A percentile compares a stretch with the other conserved stretches of the same genome.
These are phyloP conservation scores for Phataginus tricuspis DNA, from an alignment of 2,797 vertebrate species.

Conservation along the genomic window DNA sequence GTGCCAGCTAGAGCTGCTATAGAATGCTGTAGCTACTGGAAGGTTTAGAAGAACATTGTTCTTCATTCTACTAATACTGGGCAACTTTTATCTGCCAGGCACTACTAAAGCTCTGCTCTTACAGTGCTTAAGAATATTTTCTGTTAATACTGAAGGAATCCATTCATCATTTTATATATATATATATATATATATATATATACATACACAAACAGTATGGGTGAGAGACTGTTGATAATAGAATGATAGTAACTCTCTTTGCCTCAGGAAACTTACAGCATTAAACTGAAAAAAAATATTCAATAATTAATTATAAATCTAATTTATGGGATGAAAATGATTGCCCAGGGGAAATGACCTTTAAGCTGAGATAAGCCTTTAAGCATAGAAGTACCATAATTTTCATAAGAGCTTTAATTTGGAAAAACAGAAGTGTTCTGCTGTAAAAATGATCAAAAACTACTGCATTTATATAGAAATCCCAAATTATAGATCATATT, in stretches of 20 bases:
- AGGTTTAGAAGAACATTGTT: neutral
- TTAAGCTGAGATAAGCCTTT: neutral
- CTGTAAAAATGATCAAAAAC: neutral
- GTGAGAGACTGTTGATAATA: neutral
- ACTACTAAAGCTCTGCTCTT: neutral
- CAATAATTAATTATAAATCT: constrained; percentile 6
- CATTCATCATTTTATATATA: neutral
- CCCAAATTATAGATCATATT: neutral
- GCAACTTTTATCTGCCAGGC: neutral
- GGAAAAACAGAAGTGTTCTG: neutral
- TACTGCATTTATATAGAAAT: neutral
- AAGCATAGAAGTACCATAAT: neutral
- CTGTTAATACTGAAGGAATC: neutral
- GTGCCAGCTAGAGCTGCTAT: no score
- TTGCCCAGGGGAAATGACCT: neutral
- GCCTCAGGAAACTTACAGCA: neutral
- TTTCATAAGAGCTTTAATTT: constrained; percentile 27
- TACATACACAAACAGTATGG: neutral
- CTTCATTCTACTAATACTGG: neutral
- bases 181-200: no score
- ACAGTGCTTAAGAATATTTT: neutral
- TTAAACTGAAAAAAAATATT: neutral
- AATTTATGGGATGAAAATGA: constrained; percentile 10
- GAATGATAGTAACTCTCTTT: neutral
- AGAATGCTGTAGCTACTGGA: neutral